These are phyloP conservation scores for Seladonia tumulorum DNA, from an alignment of 2,888 invertebrate species.

Conservation along the genomic window DNA sequence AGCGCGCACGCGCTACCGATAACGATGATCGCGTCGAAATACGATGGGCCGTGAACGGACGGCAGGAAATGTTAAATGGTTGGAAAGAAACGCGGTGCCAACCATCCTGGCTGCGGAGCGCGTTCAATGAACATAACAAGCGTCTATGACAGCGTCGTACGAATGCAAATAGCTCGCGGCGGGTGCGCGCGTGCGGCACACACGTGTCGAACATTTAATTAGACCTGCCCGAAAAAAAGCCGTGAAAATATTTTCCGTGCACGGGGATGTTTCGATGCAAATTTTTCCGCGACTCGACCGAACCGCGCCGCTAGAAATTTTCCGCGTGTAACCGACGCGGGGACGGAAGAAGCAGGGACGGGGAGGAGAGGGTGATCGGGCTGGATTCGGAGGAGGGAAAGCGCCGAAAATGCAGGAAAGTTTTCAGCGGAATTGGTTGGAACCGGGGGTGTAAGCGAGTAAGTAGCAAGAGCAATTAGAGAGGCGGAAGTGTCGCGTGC, in stretches of 20 bases:
- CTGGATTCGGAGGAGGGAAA: not conserved
- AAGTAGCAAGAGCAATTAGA: conserved; percentile 45
- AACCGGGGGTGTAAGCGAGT: not conserved
- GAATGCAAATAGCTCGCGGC: conserved; percentile 37
- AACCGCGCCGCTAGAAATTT: not conserved
- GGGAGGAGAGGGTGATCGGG: not conserved
- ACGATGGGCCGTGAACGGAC: conserved; percentile 36
- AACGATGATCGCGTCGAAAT: conserved; percentile 16
- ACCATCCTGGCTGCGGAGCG: conserved; percentile 39
- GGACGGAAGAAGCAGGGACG: not conserved
- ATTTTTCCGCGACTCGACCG: not conserved
- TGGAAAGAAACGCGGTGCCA: conserved; percentile 71
- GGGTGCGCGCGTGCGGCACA: not conserved
- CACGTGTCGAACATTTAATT: not conserved
- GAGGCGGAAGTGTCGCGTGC: conserved; percentile 49
- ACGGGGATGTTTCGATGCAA: not conserved
- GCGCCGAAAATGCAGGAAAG: conserved; percentile 20
- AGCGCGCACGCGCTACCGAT: not conserved
- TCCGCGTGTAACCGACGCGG: not conserved
- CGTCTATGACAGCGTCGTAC: conserved; percentile 18
- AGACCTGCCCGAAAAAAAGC: not conserved
- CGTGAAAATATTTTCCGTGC: not conserved
- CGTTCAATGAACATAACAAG: conserved; percentile 22
- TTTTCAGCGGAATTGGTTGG: conserved; percentile 1
- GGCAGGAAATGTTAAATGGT: conserved; percentile 70